These are phyloP conservation scores for Megaustenia siamemsis DNA, from an alignment of 2,888 invertebrate genomes.

Conservation along the genomic window DNA sequence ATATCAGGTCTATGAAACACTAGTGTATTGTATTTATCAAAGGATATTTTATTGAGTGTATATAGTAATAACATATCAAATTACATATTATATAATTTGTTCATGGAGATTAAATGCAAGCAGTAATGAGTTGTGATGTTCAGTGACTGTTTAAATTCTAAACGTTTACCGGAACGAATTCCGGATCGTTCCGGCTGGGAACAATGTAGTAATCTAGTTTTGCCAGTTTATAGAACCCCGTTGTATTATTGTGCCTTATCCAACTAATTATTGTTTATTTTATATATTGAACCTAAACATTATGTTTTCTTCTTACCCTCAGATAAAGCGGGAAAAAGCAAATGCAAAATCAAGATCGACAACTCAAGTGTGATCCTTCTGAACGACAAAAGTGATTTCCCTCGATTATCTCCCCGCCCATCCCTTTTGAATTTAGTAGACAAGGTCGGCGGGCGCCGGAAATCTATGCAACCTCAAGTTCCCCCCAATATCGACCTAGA, in stretches of 20 bases:
- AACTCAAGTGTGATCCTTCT: constrained; percentile 63
- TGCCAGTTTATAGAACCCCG: background rate
- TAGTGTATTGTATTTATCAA: no score
- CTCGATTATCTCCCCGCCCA: constrained; percentile 58
- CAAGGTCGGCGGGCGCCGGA: constrained; percentile 34
- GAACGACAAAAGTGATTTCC: constrained; percentile 61
- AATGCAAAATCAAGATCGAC: constrained; percentile 71
- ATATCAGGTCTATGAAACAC: no score
- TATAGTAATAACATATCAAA: no score
- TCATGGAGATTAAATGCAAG: no score
- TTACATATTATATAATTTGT: no score
- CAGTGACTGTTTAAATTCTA: no score
- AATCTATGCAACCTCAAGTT: constrained; percentile 45
- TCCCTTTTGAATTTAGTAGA: constrained; percentile 58
- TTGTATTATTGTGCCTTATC: background rate
- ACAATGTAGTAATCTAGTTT: no score
- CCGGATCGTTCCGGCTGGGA: no score
- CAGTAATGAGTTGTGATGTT: no score
- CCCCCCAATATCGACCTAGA: constrained; percentile 31
- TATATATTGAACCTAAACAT: background rate
- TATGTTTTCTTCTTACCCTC: constrained; percentile 29
- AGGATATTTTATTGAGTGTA: no score
- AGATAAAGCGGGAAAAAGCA: constrained; percentile 71
- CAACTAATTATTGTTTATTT: background rate
- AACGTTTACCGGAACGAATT: no score